Base-by-base conservation (phyloP, 1,140 invertebrate genomes). In the Drosophila littoralis region DNA sequence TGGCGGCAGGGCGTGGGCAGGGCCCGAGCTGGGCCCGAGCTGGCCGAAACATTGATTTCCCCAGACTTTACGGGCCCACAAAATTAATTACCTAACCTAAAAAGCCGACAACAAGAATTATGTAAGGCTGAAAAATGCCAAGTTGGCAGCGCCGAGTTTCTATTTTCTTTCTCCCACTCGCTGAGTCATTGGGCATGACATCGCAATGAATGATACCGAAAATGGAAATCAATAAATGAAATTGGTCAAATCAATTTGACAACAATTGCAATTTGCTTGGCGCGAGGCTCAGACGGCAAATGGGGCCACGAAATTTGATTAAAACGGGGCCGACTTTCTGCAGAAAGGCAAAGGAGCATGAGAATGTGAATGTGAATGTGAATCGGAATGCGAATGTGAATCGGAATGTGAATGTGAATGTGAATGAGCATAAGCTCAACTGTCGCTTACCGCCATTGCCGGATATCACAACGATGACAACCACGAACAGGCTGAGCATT, bases 31-130 rank as follows among this genome's bases (percentile, higher is more conserved):
- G 57, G 7, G 15, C 12, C 46, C n/a, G 42, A 33, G 43, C 40
- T 50, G 54, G 32, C 77, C 58, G 72, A 77, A 88, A 84, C 84
- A 89, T 88, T 88, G 84, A 88, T 88, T 88, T 88, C 84, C 84
- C 84, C 83, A 89, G 84, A 88, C 84, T 84, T 88, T 84, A 67
- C 64, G 70, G 74, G 73, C 76, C 69, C 84, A 80, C 77, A 89
- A 88, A 88, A 88, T 88, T 88, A 88, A 88, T 88, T 88, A 88
- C 84, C 84, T 84, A 88, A 88, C 84, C 84, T 73, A 84, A 88
- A 88, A 89, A 89, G 60, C 71, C 40, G 58, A 40, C 63, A 69
- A 40, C 7, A 52, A 22, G 55, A 72, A 51, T 80, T 83, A 83
- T 83, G 69, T 75, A 83, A 89, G 54, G 35, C 48, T 69, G 42